Conservation (phyloP, 2,888 invertebrate species). For the Leptothorax acervorum region DNA sequence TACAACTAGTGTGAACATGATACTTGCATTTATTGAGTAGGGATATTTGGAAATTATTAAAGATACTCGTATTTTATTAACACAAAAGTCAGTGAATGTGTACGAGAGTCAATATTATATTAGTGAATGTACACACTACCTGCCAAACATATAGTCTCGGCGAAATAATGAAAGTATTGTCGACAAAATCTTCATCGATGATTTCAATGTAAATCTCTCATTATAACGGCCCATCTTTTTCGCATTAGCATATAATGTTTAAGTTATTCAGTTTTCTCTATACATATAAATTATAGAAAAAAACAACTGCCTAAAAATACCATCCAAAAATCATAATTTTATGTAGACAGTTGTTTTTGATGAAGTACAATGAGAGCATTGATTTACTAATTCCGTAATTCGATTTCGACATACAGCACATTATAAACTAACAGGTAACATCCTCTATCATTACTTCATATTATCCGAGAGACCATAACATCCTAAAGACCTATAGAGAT, state of each 20-base stretch:
- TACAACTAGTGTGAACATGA: neutral
- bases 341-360: neutral
- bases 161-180: neutral
- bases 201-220: neutral
- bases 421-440: conserved; percentile 50
- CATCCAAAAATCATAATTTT: neutral
- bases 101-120: conserved; percentile 5
- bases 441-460: conserved; percentile 45
- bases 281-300: neutral
- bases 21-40: neutral
- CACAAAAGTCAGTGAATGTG: neutral
- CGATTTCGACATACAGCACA: neutral
- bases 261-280: neutral
- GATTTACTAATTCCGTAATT: neutral
- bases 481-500: conserved; percentile 17
- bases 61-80: neutral
- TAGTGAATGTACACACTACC: neutral
- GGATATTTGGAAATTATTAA: conserved; percentile 12
- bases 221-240: neutral
- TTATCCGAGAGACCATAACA: conserved; percentile 48
- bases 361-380: neutral
- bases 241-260: neutral
- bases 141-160: neutral
- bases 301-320: neutral
- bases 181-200: neutral